Conservation (phyloP, 2,888 invertebrate genomes). For the Baronia brevicornis region DNA sequence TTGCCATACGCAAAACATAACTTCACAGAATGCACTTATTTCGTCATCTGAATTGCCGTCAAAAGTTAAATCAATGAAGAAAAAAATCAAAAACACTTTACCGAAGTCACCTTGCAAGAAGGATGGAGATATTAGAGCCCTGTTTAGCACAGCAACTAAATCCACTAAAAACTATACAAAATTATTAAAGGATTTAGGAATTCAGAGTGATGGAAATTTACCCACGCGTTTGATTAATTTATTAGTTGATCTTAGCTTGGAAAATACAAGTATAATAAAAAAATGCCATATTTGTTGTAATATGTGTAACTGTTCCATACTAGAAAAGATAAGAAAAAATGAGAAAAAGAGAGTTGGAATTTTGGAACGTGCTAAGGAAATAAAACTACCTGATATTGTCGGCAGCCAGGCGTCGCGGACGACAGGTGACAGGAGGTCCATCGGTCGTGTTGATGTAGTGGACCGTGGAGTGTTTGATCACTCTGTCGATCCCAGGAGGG, state of each 20-base stretch:
- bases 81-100: constrained; percentile 34
- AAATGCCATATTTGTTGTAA: constrained; percentile 61
- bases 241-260: constrained; percentile 61
- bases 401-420: too few relatives aligned
- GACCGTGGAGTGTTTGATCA: too few relatives aligned
- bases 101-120: constrained; percentile 49
- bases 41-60: constrained; percentile 22
- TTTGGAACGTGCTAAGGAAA: too few relatives aligned
- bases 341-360: constrained; percentile 21
- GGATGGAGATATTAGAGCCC: constrained; percentile 73
- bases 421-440: too few relatives aligned
- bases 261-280: constrained; percentile 37
- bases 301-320: constrained; percentile 52
- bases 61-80: constrained; percentile 35
- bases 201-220: constrained; percentile 47
- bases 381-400: too few relatives aligned
- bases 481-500: too few relatives aligned
- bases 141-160: constrained; percentile 66
- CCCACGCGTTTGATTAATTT: constrained; percentile 52
- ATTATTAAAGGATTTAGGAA: constrained; percentile 51
- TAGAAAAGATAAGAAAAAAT: constrained; percentile 29
- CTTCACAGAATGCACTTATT: constrained; percentile 25
- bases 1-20: constrained; percentile 34
- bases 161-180: constrained; percentile 66
- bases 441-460: too few relatives aligned